A percentile compares a stretch with the other conserved stretches of the same genome.
Conservation (phyloP, 2,797 vertebrate species). For the Austrolebias charrua region DNA sequence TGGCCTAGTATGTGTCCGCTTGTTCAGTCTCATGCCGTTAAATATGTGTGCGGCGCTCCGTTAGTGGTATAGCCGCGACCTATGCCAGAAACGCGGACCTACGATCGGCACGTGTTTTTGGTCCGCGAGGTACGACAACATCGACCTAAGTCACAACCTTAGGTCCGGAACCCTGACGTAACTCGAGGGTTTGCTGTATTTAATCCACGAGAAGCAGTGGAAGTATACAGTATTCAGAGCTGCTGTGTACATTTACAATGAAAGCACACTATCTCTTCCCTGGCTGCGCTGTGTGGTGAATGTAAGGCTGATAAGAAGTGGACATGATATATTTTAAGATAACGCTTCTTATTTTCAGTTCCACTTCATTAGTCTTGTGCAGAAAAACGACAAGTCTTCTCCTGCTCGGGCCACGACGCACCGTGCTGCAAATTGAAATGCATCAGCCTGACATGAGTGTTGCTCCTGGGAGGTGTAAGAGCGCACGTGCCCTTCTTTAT, state of each 20-base stretch:
- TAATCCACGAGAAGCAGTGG: not conserved
- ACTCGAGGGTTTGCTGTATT: too few species aligned
- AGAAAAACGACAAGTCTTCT: not conserved
- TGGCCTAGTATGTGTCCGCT: too few species aligned
- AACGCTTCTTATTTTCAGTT: conserved; percentile 15
- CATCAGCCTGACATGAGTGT: conserved; percentile 39
- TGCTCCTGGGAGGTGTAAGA: conserved; percentile 32
- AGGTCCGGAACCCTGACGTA: too few species aligned
- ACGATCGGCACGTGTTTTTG: too few species aligned
- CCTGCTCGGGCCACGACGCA: conserved; percentile 19
- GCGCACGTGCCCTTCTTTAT: conserved; percentile 32
- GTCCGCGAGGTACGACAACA: too few species aligned
- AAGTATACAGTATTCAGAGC: not conserved
- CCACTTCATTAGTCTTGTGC: conserved; percentile 1
- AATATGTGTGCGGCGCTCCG: too few species aligned
- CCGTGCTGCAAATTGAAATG: conserved; percentile 27
- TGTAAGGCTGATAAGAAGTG: conserved; percentile 1
- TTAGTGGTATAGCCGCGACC: too few species aligned
- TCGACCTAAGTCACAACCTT: too few species aligned
- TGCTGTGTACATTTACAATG: not conserved
- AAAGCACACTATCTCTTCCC: not conserved
- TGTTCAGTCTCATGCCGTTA: too few species aligned
- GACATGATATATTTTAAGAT: conserved; percentile 3
- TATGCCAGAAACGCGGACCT: too few species aligned
- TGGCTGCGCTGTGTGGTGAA: not conserved